Evolutionary conservation across 2,888 invertebrate genomes (phyloP).

Genomic region (Cerastis leucographa): DNA sequence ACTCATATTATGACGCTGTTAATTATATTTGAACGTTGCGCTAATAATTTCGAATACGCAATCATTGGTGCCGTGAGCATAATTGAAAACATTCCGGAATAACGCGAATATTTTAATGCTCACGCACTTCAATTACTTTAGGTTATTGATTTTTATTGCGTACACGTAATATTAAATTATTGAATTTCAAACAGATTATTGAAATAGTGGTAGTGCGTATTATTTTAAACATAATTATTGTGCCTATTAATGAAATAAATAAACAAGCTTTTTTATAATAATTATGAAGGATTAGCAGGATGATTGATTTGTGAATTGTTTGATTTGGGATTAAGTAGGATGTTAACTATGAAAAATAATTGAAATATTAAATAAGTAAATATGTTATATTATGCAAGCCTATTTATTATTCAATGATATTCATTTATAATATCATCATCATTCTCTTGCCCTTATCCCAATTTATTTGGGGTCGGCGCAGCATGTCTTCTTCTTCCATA

Average conservation of each 20-base stretch:
- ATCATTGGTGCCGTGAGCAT: slow-evolving; percentile 33
- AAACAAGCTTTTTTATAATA: background rate
- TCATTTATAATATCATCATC: background rate
- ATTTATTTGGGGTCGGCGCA: too few species aligned
- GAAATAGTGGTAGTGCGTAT: background rate
- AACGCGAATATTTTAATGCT: slow-evolving; percentile 16
- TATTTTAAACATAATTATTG: background rate
- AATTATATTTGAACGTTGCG: slow-evolving; percentile 50
- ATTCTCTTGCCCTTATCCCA: too few species aligned
- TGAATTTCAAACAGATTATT: slow-evolving; percentile 1
- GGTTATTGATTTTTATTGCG: slow-evolving; percentile 12
- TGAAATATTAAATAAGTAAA: background rate
- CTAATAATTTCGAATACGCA: slow-evolving; percentile 45
- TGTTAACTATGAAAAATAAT: background rate
- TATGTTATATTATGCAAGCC: background rate
- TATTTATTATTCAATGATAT: background rate
- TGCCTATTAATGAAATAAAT: background rate
- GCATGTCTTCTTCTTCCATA: too few species aligned
- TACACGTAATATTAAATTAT: background rate
- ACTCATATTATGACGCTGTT: slow-evolving; percentile 47
- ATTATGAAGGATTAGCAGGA: background rate
- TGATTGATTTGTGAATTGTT: too few species aligned
- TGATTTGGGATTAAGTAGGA: too few species aligned
- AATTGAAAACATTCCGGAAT: slow-evolving; percentile 53
- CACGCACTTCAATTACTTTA: slow-evolving; percentile 23